phyloP scores from a whole-genome alignment of 2,113 vertebrate species.

The Vireo altiloquus region DNA sequence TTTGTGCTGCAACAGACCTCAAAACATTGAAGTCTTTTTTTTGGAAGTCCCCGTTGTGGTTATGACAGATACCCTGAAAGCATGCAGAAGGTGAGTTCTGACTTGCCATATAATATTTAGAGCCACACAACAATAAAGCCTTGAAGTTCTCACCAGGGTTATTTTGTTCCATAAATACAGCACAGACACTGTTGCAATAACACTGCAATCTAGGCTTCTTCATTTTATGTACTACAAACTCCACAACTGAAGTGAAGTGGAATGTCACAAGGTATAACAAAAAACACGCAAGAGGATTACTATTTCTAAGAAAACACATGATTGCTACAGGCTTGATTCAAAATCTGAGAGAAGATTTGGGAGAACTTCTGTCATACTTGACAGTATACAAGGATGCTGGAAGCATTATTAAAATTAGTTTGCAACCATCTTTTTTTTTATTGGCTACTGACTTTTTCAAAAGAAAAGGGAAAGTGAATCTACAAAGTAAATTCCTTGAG shows the following conservation, averaged over 20 bases:
- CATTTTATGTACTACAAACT: background rate
- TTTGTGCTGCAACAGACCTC: background rate
- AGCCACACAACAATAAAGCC: background rate
- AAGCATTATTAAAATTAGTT: background rate
- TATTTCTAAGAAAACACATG: background rate
- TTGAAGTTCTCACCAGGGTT: background rate
- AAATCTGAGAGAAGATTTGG: background rate
- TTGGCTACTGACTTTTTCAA: background rate
- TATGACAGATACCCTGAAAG: background rate
- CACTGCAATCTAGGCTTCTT: background rate
- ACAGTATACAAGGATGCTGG: background rate
- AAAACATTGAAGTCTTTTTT: background rate
- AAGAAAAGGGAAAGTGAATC: background rate
- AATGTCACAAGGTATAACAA: background rate
- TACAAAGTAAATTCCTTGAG: background rate
- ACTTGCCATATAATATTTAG: background rate
- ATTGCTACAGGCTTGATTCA: background rate
- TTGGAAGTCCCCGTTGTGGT: background rate
- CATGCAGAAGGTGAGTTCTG: background rate
- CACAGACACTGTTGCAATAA: background rate
- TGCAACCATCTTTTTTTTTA: background rate
- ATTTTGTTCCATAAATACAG: background rate
- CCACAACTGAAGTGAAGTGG: background rate
- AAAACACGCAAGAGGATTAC: background rate
- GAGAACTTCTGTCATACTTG: background rate